Base-by-base conservation (phyloP, 1,140 invertebrate genomes). In the Pogonognathellus flavescens region DNA sequence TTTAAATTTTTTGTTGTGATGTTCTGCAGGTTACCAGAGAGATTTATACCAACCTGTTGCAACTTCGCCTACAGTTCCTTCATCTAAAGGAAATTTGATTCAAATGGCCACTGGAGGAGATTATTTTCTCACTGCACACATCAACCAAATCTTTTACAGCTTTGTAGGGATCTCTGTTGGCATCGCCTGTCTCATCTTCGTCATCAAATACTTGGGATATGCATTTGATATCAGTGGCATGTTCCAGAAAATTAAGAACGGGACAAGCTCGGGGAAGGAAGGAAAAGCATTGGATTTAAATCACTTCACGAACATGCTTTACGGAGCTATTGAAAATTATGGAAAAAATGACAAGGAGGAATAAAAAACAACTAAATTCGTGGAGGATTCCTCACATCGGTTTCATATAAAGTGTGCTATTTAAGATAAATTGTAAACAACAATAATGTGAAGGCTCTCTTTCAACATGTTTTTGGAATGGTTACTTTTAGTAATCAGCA, bases 261-360 rank as follows among this genome's bases (percentile, higher is more conserved):
- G 57, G 5, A 31, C 1, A 72, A 53, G 53, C n/a, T 80, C 62
- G n/a, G n/a, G n/a, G n/a, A n/a, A n/a, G n/a, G n/a, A n/a, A 14
- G 88, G 83, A 31, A 85, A 50, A 70, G 53, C 86, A 5, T 11
- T 89, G 9, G 88, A 89, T 60, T 82, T 89, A 76, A 87, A 89
- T 20, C 41, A 62, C 10, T 6, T 89, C 25, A 86, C 88, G 18
- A 84, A 85, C 52, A 55, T 87, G 50, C 87, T 87, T 1, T 89
- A 89, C 83, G 41, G 25, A 20, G 88, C 88, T 22, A 50, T 89
- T 9, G 88, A 89, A 10, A 70, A 55, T 53, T 89, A 89, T 50
- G 86, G 66, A 11, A 87, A 86, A 80, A 85, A 53, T 14, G 60
- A 31, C 0, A 88, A 88, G 31, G 82, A 88, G 8, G 55, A 49